phyloP scores from a whole-genome alignment of 2,113 vertebrate genomes.

The Tamias sibiricus region DNA sequence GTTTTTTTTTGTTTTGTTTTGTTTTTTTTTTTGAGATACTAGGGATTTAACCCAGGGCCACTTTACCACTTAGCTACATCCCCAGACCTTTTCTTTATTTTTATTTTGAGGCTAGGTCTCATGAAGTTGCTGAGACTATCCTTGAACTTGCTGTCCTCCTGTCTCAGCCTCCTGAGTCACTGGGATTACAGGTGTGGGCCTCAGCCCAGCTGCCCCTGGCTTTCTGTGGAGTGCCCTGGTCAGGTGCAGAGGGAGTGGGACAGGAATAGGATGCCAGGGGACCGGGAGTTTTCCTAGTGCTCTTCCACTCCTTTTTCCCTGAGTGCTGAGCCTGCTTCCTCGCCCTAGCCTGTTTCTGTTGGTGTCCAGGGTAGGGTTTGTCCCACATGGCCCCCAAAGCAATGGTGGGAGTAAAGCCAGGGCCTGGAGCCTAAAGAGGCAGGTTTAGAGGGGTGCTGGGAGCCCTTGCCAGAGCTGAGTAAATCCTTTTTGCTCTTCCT shows the following conservation, averaged over 20 bases:
- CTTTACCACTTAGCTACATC: too few relatives aligned
- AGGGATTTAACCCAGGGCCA: too few relatives aligned
- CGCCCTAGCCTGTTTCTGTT: neutral
- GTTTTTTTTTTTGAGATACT: too few relatives aligned
- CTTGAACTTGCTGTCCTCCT: too few relatives aligned
- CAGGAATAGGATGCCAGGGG: neutral
- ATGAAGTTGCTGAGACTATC: too few relatives aligned
- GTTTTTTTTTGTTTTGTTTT: too few relatives aligned
- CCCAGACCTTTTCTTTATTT: too few relatives aligned
- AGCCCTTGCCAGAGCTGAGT: neutral
- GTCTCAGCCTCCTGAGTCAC: too few relatives aligned
- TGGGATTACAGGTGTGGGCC: too few relatives aligned
- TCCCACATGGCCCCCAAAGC: neutral
- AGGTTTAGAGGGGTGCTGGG: neutral
- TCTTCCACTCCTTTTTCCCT: neutral
- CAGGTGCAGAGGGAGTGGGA: neutral
- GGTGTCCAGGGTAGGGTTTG: neutral
- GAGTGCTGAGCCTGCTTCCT: neutral
- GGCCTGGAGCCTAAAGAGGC: neutral
- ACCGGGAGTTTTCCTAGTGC: neutral
- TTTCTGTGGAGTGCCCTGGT: neutral
- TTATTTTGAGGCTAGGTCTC: too few relatives aligned
- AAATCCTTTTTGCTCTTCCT: neutral
- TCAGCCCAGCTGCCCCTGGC: neutral
- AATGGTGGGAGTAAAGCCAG: neutral